Evolutionary conservation across 2,888 invertebrate genomes (phyloP), one percentile per base, ranked within the genome.

Genomic region (Lathronympha strigana): DNA sequence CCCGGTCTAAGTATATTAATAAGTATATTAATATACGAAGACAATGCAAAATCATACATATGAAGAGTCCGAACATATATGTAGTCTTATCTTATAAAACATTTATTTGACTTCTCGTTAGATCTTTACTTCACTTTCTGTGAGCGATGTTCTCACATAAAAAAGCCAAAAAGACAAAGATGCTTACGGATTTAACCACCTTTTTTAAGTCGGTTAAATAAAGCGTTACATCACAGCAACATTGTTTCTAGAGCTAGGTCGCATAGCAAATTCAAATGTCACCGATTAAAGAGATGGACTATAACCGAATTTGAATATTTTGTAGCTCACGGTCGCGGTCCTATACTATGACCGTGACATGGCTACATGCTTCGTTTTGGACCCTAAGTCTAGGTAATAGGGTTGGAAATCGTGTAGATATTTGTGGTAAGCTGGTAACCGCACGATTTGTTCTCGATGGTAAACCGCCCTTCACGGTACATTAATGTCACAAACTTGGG

Each of bases 291-390:
- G 50, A 43, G 45, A 51, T 64, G 45, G 45, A 60, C 64, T 36
- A 38, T 64, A 60, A 51, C 50, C 40, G 17, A 33, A 58, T 64
- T 64, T 51, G 47, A 47, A 60, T 64, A 64, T 53, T 64, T 47
- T 64, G 11, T 45, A 51, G 60, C 43, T 64, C 64, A 64, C 25
- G 64, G 64, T 64, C 64, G 60, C 25, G 64, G 64, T n/a, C 64
- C 51, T 51, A 58, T 53, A 38, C 43, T 50, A 17, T 21, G 60
- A 15, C 64, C 64, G 28, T 64, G 64, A 64, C 51, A 53, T 28
- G 28, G n/a, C 40, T 47, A 23, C n/a, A 36, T 45, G 0, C 0
- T 21, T 23, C 19, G 13, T 53, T 53, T 53, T 23, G 21, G 33
- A 33, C 31, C 51, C n/a, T 51, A 51, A 51, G 19, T 36, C 53